Percentiles rank a stretch among this genome's conserved stretches.
phyloP scores from a whole-genome alignment of 2,113 vertebrate genomes.

The Nymphicus hollandicus region DNA sequence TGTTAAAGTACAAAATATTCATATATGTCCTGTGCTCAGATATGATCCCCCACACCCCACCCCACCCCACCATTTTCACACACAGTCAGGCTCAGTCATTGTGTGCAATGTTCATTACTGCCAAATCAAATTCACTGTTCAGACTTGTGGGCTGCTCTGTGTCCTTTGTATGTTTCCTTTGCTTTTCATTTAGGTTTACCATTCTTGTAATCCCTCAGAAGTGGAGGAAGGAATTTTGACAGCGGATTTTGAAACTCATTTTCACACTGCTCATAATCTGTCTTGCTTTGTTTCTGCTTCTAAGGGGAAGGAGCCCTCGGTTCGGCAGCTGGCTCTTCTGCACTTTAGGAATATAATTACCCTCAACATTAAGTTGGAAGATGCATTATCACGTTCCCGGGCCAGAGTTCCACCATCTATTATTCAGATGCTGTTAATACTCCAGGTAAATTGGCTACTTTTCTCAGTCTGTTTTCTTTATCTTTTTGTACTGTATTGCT shows the following conservation, averaged over 20 bases:
- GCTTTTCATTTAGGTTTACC: not conserved
- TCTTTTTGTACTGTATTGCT: not conserved
- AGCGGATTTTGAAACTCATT: not conserved
- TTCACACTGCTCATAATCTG: not conserved
- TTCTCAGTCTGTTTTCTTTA: not conserved
- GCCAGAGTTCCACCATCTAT: slow-evolving; percentile 90
- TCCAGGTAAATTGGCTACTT: slow-evolving; percentile 80
- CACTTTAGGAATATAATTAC: slow-evolving; percentile 93
- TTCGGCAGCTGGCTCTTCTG: slow-evolving; percentile 89
- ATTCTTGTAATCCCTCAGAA: not conserved
- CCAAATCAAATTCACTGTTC: not conserved
- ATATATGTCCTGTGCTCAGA: not conserved
- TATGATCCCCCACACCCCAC: not conserved
- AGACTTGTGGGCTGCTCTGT: not conserved
- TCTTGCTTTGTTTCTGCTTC: not conserved
- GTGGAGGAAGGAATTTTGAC: not conserved
- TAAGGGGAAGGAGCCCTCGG: slow-evolving; percentile 84
- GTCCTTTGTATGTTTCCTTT: not conserved
- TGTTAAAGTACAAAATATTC: not conserved
- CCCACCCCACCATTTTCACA: not conserved
- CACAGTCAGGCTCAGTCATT: not conserved
- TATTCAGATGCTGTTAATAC: slow-evolving; percentile 91
- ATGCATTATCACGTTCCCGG: slow-evolving; percentile 84
- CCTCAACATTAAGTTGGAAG: slow-evolving; percentile 91
- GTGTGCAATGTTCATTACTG: not conserved